These are phyloP conservation scores for Tetramorium alpestre DNA, from an alignment of 1,140 invertebrate species.

Conservation along the genomic window DNA sequence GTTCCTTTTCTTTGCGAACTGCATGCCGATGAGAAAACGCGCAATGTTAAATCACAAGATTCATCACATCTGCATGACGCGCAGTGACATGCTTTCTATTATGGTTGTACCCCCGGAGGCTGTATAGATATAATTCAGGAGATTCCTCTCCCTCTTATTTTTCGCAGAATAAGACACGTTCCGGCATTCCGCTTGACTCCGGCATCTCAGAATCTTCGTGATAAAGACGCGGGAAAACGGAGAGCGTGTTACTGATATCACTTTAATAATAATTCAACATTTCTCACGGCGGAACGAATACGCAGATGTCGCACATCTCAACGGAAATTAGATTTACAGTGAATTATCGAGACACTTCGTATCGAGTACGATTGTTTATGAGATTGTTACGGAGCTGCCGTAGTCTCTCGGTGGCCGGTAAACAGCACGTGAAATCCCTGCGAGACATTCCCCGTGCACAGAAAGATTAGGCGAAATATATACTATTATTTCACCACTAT, in stretches of 20 bases:
- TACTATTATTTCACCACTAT: neutral
- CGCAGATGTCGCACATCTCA: neutral
- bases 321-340: constrained; percentile 21
- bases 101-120: constrained; percentile 23
- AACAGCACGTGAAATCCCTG: neutral
- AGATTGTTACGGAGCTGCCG: neutral
- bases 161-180: neutral
- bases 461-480: neutral
- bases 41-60: constrained; percentile 22
- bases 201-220: constrained; percentile 20
- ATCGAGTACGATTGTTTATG: constrained; percentile 3
- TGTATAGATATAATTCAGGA: constrained; percentile 46
- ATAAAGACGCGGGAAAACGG: constrained; percentile 10
- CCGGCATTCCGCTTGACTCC: constrained; percentile 35
- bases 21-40: neutral
- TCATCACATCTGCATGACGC: constrained; percentile 7
- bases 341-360: neutral
- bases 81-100: constrained; percentile 36
- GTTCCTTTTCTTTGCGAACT: neutral
- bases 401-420: neutral
- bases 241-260: constrained; percentile 38
- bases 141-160: constrained; percentile 37
- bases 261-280: constrained; percentile 38
- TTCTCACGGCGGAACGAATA: neutral
- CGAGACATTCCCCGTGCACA: too few species aligned